Conservation (phyloP, 2,888 invertebrate species). For the Chloroclystis v-ata region DNA sequence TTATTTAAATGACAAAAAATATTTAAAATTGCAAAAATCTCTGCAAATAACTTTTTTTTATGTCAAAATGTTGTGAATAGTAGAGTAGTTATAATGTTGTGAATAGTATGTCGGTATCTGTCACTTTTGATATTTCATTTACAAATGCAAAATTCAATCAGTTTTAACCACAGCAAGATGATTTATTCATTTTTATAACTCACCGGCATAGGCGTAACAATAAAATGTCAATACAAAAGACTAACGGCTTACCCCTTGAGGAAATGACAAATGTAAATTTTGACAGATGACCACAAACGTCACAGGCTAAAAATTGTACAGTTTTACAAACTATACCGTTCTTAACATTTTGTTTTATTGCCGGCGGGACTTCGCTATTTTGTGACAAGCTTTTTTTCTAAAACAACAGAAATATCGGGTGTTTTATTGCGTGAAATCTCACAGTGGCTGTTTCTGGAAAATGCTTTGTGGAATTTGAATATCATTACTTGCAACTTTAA, state of each 20-base stretch:
- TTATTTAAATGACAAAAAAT: no score
- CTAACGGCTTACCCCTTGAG: conserved; percentile 35
- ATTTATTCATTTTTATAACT: conserved; percentile 14
- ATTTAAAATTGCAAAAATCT: no score
- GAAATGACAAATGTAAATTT: conserved; percentile 41
- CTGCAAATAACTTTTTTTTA: no score
- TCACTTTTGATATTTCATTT: neutral
- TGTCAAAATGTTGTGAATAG: no score
- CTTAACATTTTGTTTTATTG: conserved; percentile 62
- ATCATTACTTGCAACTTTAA: conserved; percentile 33
- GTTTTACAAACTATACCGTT: conserved; percentile 72
- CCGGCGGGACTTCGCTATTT: conserved; percentile 60
- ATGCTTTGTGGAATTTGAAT: conserved; percentile 42
- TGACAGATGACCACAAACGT: conserved; percentile 35
- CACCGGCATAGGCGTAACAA: conserved; percentile 8
- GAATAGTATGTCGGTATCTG: no score
- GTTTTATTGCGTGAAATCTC: conserved; percentile 61
- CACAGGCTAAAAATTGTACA: conserved; percentile 42
- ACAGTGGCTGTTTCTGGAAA: conserved; percentile 62
- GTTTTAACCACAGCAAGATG: conserved; percentile 1
- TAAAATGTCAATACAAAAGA: conserved; percentile 34
- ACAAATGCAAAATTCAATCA: neutral
- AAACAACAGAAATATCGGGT: conserved; percentile 51
- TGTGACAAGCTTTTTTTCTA: conserved; percentile 50
- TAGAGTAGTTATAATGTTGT: no score